Conservation (phyloP, 2,113 vertebrate genomes). For the Onychostruthus taczanowskii region DNA sequence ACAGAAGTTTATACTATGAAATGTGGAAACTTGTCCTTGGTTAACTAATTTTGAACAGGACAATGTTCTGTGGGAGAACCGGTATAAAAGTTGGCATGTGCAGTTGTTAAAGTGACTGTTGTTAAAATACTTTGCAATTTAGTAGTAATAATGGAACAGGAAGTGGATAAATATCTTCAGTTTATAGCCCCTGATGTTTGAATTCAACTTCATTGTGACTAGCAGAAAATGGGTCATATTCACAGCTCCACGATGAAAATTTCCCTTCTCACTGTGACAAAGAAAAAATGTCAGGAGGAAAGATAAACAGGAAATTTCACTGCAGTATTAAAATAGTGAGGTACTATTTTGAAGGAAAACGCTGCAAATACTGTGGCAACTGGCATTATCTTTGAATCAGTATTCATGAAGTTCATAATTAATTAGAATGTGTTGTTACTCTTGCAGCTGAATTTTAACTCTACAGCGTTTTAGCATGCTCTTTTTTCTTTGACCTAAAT, state of each 20-base stretch:
- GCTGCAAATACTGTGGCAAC: background rate
- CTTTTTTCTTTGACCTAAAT: conserved; percentile 66
- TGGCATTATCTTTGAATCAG: conserved; percentile 1
- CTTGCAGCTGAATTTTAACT: conserved; percentile 52
- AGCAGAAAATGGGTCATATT: background rate
- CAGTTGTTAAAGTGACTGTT: background rate
- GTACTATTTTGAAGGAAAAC: background rate
- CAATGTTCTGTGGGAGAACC: background rate
- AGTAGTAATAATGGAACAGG: background rate
- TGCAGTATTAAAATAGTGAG: background rate
- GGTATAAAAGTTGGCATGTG: background rate
- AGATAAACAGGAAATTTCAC: background rate
- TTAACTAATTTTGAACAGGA: background rate
- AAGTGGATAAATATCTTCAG: background rate
- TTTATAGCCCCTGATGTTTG: background rate
- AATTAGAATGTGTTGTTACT: conserved; percentile 35
- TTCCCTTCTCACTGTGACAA: background rate
- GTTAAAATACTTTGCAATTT: background rate
- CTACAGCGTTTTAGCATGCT: background rate
- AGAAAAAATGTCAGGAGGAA: background rate
- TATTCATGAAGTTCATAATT: conserved; percentile 49
- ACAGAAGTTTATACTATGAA: background rate
- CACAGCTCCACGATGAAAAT: background rate
- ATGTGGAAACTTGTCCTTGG: background rate
- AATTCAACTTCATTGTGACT: background rate